Evolutionary conservation across 1,140 invertebrate genomes (phyloP), one percentile per base, ranked within the genome.

Genomic region (Rhagoletis zephyria): DNA sequence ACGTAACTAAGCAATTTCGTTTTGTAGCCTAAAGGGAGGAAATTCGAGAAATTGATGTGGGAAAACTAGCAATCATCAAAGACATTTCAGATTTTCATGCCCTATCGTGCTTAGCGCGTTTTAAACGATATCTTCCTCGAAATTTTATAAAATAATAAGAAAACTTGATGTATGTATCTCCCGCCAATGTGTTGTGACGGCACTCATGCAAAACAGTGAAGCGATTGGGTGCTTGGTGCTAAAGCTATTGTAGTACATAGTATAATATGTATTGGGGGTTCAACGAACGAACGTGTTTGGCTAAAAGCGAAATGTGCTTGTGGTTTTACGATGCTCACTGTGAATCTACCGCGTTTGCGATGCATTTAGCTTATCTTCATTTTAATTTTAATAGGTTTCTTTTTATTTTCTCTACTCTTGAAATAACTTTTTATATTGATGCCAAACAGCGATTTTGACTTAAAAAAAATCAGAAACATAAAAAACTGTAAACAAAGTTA

Each of bases 201-300:
- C 48, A 48, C 10, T 81, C 74, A 81, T 59, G 74, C 74, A 81
- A 56, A 9, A 81, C 74, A 2, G 48, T 4, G 48, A 74, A 48
- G 70, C 70, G 19, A 81, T 10, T 56, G 48, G 56, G 30, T 56
- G 16, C 56, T 81, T 14, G 45, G 48, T 42, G 45, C 48, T n/a
- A 16, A 9, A 56, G 48, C 74, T 56, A 56, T 56, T 56, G 51
- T 19, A 81, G n/a, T 19, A 81, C 10, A 10, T 19, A 81, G n/a
- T 19, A n/a, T n/a, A 81, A 81, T n/a, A 30, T 30, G 30, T 30
- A 56, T 56, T 30, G 14, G 48, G 30, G 48, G 74, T 81, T 81
- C 74, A 81, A 45, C 56, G 74, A 51, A 81, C 74, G 74, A 81
- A n/a, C 48, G 48, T 81, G 48, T 56, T 81, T 81, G n/a, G 74